Percentiles rank a stretch among this genome's conserved stretches.
Conservation (phyloP, 2,797 vertebrate species). For the Silurus lanzhouensis region DNA sequence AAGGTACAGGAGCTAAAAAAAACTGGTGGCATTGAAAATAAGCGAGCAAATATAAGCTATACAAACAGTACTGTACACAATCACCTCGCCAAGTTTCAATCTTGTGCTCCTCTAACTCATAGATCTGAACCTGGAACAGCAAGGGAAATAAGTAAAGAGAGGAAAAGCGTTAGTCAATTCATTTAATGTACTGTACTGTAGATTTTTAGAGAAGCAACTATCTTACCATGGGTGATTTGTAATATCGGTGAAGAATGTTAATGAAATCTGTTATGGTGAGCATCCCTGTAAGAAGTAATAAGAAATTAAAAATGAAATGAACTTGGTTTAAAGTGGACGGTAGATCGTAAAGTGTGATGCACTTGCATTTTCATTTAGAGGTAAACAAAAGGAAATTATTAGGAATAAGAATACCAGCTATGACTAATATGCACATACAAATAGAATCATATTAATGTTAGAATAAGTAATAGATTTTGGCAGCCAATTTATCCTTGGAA, state of each 20-base stretch:
- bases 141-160: slow-evolving; percentile 22
- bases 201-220: neutral
- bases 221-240: slow-evolving; percentile 91
- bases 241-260: slow-evolving; percentile 96
- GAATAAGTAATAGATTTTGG: slow-evolving; percentile 13
- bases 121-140: slow-evolving; percentile 90
- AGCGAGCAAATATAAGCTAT: neutral
- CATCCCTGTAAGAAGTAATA: slow-evolving; percentile 81
- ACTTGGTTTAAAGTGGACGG: neutral
- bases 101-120: slow-evolving; percentile 94
- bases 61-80: slow-evolving; percentile 29
- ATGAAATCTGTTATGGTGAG: slow-evolving; percentile 99
- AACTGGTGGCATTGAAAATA: neutral
- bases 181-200: neutral
- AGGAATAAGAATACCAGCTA: neutral
- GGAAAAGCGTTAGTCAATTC: neutral
- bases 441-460: slow-evolving; percentile 17
- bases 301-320: neutral
- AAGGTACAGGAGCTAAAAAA: slow-evolving; percentile 60
- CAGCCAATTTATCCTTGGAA: neutral
- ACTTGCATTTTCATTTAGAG: neutral
- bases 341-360: neutral
- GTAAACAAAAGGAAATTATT: neutral
- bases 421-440: slow-evolving; percentile 26
- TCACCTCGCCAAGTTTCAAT: slow-evolving; percentile 98